These are phyloP conservation scores for Pandemis cinnamomeana DNA, from an alignment of 2,888 invertebrate species.

Conservation along the genomic window DNA sequence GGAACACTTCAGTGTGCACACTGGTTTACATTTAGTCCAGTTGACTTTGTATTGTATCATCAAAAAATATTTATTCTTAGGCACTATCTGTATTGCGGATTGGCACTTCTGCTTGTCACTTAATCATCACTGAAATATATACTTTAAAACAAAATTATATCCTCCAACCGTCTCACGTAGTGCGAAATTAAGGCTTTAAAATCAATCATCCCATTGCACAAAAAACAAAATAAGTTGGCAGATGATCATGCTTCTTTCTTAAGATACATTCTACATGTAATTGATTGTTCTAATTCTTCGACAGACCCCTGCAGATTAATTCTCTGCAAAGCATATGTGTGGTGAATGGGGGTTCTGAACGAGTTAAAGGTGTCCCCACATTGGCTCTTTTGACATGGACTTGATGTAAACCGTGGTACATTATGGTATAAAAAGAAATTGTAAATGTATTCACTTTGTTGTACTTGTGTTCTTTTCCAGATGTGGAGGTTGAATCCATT, in stretches of 20 bases:
- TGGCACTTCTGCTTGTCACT: background rate
- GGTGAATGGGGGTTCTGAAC: conserved; percentile 10
- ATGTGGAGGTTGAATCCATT: conserved; percentile 84
- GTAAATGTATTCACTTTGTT: conserved; percentile 81
- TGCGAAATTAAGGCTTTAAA: background rate
- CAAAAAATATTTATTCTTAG: background rate
- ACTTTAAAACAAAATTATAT: background rate
- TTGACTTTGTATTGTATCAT: conserved; percentile 43
- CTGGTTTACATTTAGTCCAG: conserved; percentile 83
- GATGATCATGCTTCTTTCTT: background rate
- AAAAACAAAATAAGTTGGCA: background rate
- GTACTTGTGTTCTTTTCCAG: conserved; percentile 85
- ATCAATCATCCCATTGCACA: background rate
- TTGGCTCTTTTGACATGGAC: conserved; percentile 68
- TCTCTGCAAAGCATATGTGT: background rate
- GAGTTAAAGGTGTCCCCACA: conserved; percentile 38
- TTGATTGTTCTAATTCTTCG: background rate
- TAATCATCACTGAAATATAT: no score
- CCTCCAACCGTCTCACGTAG: background rate
- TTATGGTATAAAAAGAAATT: conserved; percentile 56
- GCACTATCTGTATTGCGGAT: background rate
- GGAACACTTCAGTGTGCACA: conserved; percentile 67
- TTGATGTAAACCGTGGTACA: conserved; percentile 82
- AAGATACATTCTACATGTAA: background rate
- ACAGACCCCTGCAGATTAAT: background rate